Percentiles rank a stretch among this genome's conserved stretches.
Evolutionary conservation across 2,888 invertebrate genomes (phyloP).

Genomic region (Flexamia atlantica): DNA sequence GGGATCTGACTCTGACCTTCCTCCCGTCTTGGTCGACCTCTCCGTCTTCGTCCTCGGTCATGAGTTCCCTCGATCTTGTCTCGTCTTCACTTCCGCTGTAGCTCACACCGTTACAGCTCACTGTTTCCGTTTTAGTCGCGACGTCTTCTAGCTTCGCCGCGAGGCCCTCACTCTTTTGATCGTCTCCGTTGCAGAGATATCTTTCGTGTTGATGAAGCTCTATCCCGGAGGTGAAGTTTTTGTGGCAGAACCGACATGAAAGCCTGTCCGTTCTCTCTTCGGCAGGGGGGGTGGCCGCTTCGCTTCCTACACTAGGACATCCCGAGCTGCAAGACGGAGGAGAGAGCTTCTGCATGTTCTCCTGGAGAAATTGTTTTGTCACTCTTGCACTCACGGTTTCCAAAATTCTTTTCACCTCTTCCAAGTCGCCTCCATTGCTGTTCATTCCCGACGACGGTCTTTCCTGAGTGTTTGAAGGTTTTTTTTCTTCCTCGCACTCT

Average conservation of each 20-base stretch:
- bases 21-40: constrained; percentile 71
- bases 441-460: constrained; percentile 71
- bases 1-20: constrained; percentile 92
- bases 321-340: constrained; percentile 75
- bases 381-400: constrained; percentile 87
- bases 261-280: constrained; percentile 65
- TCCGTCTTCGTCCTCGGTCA: constrained; percentile 72
- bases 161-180: constrained; percentile 77
- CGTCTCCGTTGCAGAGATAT: constrained; percentile 70
- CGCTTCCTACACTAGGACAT: constrained; percentile 68
- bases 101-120: constrained; percentile 73
- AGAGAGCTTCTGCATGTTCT: constrained; percentile 80
- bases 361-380: constrained; percentile 85
- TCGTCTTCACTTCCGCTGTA: constrained; percentile 69
- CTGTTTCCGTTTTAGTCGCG: constrained; percentile 78
- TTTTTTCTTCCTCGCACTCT: constrained; percentile 73
- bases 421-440: constrained; percentile 77
- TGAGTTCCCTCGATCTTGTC: constrained; percentile 68
- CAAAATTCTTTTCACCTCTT: constrained; percentile 84
- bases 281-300: constrained; percentile 66
- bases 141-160: constrained; percentile 86
- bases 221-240: constrained; percentile 72
- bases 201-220: constrained; percentile 86
- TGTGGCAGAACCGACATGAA: constrained; percentile 67
- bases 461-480: constrained; percentile 67